Evolutionary conservation across 2,113 vertebrate species (phyloP).

Genomic region (Caracal caracal): DNA sequence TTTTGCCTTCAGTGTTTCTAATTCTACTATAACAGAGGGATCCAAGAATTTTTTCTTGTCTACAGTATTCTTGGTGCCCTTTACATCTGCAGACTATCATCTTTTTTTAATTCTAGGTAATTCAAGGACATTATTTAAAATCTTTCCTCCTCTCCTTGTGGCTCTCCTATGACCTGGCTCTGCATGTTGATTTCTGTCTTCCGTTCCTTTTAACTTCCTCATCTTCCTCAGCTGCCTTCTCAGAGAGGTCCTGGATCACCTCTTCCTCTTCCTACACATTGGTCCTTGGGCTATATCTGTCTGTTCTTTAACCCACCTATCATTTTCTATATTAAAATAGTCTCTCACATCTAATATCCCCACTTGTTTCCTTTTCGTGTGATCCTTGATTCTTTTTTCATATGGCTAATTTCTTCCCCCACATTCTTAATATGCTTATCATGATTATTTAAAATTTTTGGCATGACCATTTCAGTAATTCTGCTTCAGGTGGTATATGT

Average conservation of each 20-base stretch:
- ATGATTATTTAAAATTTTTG: neutral
- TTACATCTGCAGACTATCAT: neutral
- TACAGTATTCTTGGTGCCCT: no score
- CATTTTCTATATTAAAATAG: neutral
- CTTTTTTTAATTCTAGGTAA: neutral
- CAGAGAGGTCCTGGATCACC: neutral
- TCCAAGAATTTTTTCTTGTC: neutral
- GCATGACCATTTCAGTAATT: neutral
- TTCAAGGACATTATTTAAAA: neutral
- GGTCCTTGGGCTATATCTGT: neutral
- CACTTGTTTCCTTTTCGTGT: neutral
- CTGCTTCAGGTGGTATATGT: neutral
- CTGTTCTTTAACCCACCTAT: neutral
- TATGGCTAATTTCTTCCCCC: neutral
- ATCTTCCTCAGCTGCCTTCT: neutral
- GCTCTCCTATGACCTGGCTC: neutral
- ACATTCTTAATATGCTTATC: neutral
- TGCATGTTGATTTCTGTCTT: neutral
- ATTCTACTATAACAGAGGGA: neutral
- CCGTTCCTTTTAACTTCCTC: neutral
- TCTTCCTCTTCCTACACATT: neutral
- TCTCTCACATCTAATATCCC: neutral
- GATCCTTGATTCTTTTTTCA: neutral
- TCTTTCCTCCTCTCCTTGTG: no score
- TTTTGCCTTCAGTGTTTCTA: neutral